A percentile compares a stretch with the other conserved stretches of the same genome.
Conservation (phyloP, 2,113 vertebrate species). For the Neomonachus schauinslandi region DNA sequence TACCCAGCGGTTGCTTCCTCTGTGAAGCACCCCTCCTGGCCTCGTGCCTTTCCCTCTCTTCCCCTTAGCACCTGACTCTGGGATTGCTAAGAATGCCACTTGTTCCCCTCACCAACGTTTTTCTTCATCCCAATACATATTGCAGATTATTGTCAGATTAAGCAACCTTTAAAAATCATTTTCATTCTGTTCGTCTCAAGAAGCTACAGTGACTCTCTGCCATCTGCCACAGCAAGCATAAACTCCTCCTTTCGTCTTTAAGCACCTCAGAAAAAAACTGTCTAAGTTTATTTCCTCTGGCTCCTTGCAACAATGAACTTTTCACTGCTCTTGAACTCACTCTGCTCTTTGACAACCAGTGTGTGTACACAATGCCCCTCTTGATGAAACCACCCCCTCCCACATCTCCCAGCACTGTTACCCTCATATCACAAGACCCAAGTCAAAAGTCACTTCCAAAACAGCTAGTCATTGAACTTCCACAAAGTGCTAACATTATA, state of each 20-base stretch:
- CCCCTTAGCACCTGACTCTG: not conserved
- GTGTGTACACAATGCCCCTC: not conserved
- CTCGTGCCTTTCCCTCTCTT: not conserved
- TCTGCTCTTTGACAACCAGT: not conserved
- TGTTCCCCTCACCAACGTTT: not conserved
- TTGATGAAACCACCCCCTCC: not conserved
- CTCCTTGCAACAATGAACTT: not conserved
- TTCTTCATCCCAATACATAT: not conserved
- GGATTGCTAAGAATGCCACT: too few species aligned
- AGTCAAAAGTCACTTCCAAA: not conserved
- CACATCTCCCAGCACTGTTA: not conserved
- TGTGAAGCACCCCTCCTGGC: not conserved
- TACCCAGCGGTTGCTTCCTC: not conserved
- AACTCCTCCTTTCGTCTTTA: not conserved
- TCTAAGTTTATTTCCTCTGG: not conserved
- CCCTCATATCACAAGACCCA: not conserved
- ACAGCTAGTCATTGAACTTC: not conserved
- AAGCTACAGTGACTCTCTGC: not conserved
- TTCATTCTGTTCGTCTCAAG: rapidly evolving
- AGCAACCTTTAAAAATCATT: not conserved
- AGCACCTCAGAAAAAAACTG: not conserved
- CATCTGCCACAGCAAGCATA: not conserved
- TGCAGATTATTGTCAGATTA: not conserved
- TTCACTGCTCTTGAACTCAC: not conserved
- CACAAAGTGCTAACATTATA: not conserved